phyloP scores from a whole-genome alignment of 2,888 invertebrate genomes.

The Apodemia hepburni region DNA sequence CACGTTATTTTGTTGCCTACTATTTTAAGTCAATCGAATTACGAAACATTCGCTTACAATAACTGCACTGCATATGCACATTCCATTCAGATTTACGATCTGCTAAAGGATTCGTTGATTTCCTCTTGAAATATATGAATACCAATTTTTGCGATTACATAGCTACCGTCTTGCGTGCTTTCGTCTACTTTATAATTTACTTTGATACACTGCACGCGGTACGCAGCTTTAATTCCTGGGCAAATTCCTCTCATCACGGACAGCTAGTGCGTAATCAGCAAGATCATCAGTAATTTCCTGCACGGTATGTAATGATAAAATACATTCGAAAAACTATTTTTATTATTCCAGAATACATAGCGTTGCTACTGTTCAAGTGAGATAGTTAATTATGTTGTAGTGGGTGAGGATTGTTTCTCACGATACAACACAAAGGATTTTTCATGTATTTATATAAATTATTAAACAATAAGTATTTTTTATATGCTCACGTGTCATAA shows the following conservation, averaged over 20 bases:
- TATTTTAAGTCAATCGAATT: too few relatives aligned
- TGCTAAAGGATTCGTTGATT: slow-evolving; percentile 42
- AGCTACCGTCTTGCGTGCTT: slow-evolving; percentile 31
- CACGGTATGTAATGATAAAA: slow-evolving; percentile 23
- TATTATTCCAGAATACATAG: neutral
- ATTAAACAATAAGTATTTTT: too few relatives aligned
- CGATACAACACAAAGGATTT: too few relatives aligned
- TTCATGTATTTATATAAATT: too few relatives aligned
- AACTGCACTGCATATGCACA: neutral
- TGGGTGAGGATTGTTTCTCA: too few relatives aligned
- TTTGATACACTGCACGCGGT: slow-evolving; percentile 29
- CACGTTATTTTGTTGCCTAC: too few relatives aligned
- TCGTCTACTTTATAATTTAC: slow-evolving; percentile 27
- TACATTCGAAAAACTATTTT: slow-evolving; percentile 19
- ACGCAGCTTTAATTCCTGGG: slow-evolving; percentile 26
- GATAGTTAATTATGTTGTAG: neutral
- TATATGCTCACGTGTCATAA: too few relatives aligned
- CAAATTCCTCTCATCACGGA: slow-evolving; percentile 31
- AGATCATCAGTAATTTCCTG: slow-evolving; percentile 35
- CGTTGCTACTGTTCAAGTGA: neutral
- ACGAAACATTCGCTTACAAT: neutral
- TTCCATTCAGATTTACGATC: slow-evolving; percentile 49
- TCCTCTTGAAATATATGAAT: slow-evolving; percentile 31
- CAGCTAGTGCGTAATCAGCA: slow-evolving; percentile 28
- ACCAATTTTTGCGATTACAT: slow-evolving; percentile 35